phyloP scores from a whole-genome alignment of 2,888 invertebrate genomes.

The Hemicrepidius hirtus region DNA sequence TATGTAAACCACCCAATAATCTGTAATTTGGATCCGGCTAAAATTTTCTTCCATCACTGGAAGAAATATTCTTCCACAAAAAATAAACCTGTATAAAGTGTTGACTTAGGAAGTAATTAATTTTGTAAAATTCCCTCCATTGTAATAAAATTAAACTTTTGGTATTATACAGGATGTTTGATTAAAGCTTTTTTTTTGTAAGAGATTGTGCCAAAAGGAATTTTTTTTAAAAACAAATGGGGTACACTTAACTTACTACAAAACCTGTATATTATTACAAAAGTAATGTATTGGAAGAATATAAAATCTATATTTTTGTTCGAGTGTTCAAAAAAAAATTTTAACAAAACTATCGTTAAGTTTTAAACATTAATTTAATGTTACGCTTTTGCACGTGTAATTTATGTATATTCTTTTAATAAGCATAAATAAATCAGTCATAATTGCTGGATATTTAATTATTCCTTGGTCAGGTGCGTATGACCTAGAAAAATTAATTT shows the following conservation, averaged over 20 bases:
- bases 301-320: too few relatives aligned
- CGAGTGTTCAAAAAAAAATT: neutral
- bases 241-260: too few relatives aligned
- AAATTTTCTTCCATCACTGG: too few relatives aligned
- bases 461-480: neutral
- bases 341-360: neutral
- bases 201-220: too few relatives aligned
- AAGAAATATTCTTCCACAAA: too few relatives aligned
- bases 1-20: too few relatives aligned
- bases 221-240: too few relatives aligned
- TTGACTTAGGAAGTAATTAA: constrained; percentile 15
- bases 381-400: constrained; percentile 30
- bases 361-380: constrained; percentile 26
- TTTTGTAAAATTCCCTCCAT: constrained; percentile 37
- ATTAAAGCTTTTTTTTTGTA: neutral
- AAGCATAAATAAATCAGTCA: constrained; percentile 15
- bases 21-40: too few relatives aligned
- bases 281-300: too few relatives aligned
- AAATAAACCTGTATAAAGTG: constrained; percentile 25
- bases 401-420: constrained; percentile 18
- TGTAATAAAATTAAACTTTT: neutral
- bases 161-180: neutral
- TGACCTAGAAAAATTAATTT: constrained; percentile 2
- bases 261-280: too few relatives aligned
- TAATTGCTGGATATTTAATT: neutral